These are phyloP conservation scores for Megamerina dolium DNA, from an alignment of 2,888 invertebrate genomes.

Conservation along the genomic window DNA sequence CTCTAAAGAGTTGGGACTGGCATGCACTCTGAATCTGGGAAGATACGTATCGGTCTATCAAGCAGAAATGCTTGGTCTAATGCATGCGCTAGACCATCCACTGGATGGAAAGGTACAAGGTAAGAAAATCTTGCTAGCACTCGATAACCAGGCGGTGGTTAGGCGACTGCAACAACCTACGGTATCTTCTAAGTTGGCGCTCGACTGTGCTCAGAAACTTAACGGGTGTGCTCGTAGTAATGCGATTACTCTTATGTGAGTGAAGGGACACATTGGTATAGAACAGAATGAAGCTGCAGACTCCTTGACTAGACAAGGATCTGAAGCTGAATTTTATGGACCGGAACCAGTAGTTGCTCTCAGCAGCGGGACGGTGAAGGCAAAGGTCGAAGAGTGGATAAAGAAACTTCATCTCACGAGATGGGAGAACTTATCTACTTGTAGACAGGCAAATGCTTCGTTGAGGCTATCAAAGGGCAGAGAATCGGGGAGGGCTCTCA, in stretches of 20 bases:
- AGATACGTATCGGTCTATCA: too few relatives aligned
- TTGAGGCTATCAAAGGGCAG: too few relatives aligned
- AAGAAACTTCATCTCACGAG: too few relatives aligned
- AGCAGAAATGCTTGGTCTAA: too few relatives aligned
- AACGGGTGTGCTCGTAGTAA: not conserved
- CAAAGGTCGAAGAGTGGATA: too few relatives aligned
- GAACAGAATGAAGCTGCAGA: not conserved
- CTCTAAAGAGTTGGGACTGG: too few relatives aligned
- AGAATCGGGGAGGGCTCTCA: too few relatives aligned
- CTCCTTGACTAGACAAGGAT: not conserved
- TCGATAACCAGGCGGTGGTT: conserved; percentile 2
- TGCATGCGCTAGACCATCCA: not conserved
- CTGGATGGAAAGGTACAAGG: not conserved
- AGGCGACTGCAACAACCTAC: not conserved
- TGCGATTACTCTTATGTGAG: too few relatives aligned
- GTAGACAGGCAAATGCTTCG: too few relatives aligned
- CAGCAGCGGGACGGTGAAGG: not conserved
- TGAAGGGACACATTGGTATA: not conserved
- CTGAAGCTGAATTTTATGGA: not conserved
- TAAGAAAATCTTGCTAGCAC: not conserved
- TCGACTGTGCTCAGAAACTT: not conserved
- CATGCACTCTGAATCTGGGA: too few relatives aligned
- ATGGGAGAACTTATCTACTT: too few relatives aligned
- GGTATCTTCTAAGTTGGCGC: not conserved
- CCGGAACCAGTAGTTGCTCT: not conserved